phyloP scores from a whole-genome alignment of 2,797 vertebrate species.

The Sylvia borin region DNA sequence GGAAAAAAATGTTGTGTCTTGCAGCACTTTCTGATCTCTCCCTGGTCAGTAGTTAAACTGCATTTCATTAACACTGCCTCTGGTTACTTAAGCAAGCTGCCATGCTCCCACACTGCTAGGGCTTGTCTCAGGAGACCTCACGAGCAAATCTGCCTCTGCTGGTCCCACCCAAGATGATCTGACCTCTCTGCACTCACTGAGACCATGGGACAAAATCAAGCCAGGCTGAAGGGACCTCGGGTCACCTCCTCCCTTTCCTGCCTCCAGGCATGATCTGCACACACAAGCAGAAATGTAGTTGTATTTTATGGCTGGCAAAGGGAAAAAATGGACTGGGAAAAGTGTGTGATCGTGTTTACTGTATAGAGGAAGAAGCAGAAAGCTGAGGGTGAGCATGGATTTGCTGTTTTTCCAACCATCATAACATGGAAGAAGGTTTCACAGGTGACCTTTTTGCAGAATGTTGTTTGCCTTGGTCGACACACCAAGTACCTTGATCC shows the following conservation, averaged over 20 bases:
- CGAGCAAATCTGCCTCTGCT: neutral
- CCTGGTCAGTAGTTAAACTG: neutral
- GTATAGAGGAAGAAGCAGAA: neutral
- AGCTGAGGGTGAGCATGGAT: neutral
- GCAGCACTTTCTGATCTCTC: neutral
- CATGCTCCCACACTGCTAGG: neutral
- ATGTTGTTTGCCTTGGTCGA: neutral
- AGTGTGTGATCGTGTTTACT: neutral
- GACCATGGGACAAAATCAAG: neutral
- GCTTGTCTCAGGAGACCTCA: neutral
- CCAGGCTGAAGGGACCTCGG: neutral
- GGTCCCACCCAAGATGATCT: neutral
- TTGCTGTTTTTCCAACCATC: neutral
- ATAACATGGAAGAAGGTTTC: neutral
- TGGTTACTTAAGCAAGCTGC: neutral
- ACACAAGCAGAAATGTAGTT: neutral
- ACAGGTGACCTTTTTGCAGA: neutral
- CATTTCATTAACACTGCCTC: conserved; percentile 2
- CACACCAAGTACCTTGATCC: neutral
- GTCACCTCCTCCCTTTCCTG: neutral
- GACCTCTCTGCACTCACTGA: neutral
- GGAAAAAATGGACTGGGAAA: neutral
- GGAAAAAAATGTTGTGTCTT: neutral
- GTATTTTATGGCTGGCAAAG: neutral
- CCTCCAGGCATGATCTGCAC: neutral